A percentile compares a stretch with the other conserved stretches of the same genome.
These are phyloP conservation scores for Salarias fasciatus DNA, from an alignment of 2,797 vertebrate genomes.

Conservation along the genomic window DNA sequence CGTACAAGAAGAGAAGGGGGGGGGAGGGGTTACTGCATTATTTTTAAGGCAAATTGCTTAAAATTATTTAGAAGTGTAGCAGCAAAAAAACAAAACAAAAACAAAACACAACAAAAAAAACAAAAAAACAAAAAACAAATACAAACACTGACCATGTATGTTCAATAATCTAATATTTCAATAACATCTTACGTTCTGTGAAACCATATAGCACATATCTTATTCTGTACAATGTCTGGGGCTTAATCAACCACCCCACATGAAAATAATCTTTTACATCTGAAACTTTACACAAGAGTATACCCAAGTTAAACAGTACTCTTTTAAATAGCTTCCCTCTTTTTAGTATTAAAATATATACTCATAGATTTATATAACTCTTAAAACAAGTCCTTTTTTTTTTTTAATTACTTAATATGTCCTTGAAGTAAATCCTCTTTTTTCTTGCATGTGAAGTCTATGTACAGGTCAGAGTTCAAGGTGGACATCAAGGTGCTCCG, in stretches of 20 bases:
- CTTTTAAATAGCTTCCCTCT: slow-evolving; percentile 89
- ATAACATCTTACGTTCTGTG: slow-evolving; percentile 78
- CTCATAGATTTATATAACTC: slow-evolving; percentile 85
- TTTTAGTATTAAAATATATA: slow-evolving; percentile 89
- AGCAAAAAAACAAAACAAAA: slow-evolving; percentile 80
- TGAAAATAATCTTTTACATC: slow-evolving; percentile 82
- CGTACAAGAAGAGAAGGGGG: slow-evolving; percentile 37
- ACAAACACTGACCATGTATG: slow-evolving; percentile 85
- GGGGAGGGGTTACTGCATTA: slow-evolving; percentile 79
- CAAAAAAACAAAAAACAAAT: slow-evolving; percentile 67
- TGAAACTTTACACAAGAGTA: slow-evolving; percentile 84
- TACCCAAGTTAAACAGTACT: slow-evolving; percentile 88
- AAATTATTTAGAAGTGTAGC: slow-evolving; percentile 82
- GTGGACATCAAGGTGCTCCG: slow-evolving; percentile 55
- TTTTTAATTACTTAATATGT: slow-evolving; percentile 62
- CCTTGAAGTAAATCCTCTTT: slow-evolving; percentile 83
- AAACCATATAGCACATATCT: slow-evolving; percentile 83
- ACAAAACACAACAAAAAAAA: slow-evolving; percentile 75
- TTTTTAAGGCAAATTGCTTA: slow-evolving; percentile 83
- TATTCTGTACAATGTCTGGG: slow-evolving; percentile 79
- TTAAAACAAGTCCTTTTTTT: slow-evolving; percentile 72
- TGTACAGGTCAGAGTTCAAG: slow-evolving; percentile 78
- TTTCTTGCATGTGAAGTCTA: slow-evolving; percentile 71
- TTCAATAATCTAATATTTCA: slow-evolving; percentile 86
- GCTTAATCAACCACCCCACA: slow-evolving; percentile 52